These are phyloP conservation scores for Nothocercus julius DNA, from an alignment of 2,113 vertebrate species.

Conservation along the genomic window DNA sequence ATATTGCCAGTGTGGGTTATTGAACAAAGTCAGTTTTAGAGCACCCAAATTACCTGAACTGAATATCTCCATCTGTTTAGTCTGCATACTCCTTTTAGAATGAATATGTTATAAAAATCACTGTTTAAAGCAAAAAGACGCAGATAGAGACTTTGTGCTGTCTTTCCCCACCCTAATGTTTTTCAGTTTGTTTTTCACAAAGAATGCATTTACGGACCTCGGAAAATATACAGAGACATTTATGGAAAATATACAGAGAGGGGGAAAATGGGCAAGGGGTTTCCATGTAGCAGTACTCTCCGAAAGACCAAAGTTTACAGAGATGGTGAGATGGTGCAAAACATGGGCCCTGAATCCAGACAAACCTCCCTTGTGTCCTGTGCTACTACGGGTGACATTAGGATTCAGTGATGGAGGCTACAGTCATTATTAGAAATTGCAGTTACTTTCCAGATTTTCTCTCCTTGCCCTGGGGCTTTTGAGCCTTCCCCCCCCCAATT, in stretches of 20 bases:
- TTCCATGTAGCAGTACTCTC: background rate
- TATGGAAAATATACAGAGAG: background rate
- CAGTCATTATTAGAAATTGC: background rate
- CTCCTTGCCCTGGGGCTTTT: background rate
- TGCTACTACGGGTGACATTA: background rate
- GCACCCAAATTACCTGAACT: background rate
- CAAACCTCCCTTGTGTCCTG: background rate
- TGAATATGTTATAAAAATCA: background rate
- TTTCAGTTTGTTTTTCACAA: background rate
- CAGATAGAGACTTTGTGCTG: background rate
- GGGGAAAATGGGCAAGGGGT: background rate
- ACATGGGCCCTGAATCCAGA: background rate
- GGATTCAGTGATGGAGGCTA: background rate
- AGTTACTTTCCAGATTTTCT: background rate
- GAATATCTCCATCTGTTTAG: background rate
- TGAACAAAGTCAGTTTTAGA: background rate
- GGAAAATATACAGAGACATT: background rate
- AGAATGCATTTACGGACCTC: background rate
- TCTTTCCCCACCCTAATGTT: background rate
- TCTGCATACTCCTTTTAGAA: background rate
- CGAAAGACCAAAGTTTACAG: background rate
- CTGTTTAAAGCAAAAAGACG: background rate
- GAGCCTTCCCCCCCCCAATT: background rate
- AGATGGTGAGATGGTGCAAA: background rate
- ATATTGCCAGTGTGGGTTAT: background rate